These are phyloP conservation scores for Nemotelus pantherinus DNA, from an alignment of 2,888 invertebrate genomes.

Conservation along the genomic window DNA sequence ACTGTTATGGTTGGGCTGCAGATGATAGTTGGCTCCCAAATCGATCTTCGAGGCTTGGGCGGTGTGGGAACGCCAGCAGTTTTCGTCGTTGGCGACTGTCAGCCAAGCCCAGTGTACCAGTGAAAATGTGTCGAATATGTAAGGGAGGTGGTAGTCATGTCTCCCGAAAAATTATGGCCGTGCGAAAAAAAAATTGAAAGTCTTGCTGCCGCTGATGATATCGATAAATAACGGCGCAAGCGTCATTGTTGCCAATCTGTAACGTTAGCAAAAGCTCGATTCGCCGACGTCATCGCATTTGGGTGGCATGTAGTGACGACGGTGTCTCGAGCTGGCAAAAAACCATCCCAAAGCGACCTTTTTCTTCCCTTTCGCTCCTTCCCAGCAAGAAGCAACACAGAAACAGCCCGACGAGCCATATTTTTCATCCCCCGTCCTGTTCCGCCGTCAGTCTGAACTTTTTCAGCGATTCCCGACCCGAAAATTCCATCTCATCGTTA, in stretches of 20 bases:
- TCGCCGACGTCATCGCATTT: neutral
- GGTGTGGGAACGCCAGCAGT: neutral
- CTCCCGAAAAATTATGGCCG: constrained; percentile 24
- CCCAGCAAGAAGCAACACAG: too few relatives aligned
- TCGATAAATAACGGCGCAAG: constrained; percentile 48
- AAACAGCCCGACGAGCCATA: neutral
- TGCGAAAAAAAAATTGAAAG: constrained; percentile 31
- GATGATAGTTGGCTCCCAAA: neutral
- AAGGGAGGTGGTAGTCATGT: neutral
- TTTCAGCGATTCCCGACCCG: neutral
- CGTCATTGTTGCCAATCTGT: constrained; percentile 31
- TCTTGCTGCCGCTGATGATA: constrained; percentile 39
- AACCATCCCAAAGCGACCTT: constrained; percentile 25
- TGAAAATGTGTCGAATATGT: too few relatives aligned
- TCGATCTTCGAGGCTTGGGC: constrained; percentile 5
- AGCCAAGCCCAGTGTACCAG: too few relatives aligned
- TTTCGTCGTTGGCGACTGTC: too few relatives aligned
- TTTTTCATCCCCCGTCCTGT: neutral
- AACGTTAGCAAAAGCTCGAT: constrained; percentile 24
- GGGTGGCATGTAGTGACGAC: neutral
- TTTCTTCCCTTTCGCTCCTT: too few relatives aligned
- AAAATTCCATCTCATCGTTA: constrained; percentile 42
- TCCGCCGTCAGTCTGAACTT: neutral
- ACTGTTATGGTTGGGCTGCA: neutral
- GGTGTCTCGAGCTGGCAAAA: neutral